phyloP scores from a whole-genome alignment of 2,888 invertebrate species.

The Dysmachus trigonus region DNA sequence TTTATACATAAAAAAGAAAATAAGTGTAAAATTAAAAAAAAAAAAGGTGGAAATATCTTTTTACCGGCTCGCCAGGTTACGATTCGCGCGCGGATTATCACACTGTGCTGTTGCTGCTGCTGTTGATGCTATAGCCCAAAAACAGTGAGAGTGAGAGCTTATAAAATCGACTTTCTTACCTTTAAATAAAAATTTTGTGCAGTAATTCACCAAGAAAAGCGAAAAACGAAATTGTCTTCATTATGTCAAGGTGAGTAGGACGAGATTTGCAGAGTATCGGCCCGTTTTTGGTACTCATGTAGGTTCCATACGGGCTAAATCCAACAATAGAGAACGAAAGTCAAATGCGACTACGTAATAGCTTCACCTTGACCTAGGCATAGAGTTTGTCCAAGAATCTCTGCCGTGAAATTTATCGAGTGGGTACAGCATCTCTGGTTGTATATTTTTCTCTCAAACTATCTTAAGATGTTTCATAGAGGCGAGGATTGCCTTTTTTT shows the following conservation, averaged over 20 bases:
- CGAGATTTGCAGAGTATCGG: background rate
- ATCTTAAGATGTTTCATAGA: background rate
- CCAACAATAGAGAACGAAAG: background rate
- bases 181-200: background rate
- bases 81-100: background rate
- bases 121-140: too few species aligned
- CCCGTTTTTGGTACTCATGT: background rate
- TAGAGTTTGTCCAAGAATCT: conserved; percentile 7
- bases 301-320: background rate
- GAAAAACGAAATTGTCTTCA: background rate
- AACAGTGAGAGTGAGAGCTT: background rate
- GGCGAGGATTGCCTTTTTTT: background rate
- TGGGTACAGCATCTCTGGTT: background rate
- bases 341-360: background rate
- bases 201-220: background rate
- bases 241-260: conserved; percentile 34
- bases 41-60: background rate
- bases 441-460: background rate
- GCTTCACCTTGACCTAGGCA: conserved; percentile 6
- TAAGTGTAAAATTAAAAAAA: background rate
- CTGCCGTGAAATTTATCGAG: background rate
- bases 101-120: background rate
- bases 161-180: background rate
- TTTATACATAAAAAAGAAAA: background rate
- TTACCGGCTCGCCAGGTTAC: background rate